phyloP scores from a whole-genome alignment of 2,113 vertebrate genomes.

The Pan paniscus region DNA sequence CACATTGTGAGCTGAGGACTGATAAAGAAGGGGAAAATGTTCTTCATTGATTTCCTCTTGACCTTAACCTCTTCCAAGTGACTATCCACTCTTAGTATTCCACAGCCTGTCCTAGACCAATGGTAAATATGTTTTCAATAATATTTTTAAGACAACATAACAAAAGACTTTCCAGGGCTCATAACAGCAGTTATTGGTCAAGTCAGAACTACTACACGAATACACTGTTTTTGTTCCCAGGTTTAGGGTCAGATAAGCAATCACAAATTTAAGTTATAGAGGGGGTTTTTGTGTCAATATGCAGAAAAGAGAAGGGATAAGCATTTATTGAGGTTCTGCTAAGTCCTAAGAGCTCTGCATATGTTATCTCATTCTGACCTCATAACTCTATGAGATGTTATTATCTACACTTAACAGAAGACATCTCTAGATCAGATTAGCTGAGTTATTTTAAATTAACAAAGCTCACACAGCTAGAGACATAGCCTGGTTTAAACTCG shows the following conservation, averaged over 20 bases:
- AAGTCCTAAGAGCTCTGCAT: background rate
- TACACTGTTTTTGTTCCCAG: background rate
- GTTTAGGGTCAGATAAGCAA: background rate
- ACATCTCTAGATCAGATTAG: background rate
- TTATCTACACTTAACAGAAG: background rate
- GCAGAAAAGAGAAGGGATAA: background rate
- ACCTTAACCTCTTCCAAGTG: background rate
- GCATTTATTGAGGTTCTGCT: background rate
- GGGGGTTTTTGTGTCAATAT: background rate
- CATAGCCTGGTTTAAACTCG: background rate
- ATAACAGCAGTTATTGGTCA: background rate
- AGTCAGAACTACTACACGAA: background rate
- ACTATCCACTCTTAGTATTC: background rate
- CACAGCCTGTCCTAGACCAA: background rate
- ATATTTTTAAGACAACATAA: background rate
- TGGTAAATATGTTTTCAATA: background rate
- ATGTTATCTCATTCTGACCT: background rate
- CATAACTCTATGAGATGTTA: background rate
- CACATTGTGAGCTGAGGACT: background rate
- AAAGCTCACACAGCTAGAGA: background rate
- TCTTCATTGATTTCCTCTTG: background rate
- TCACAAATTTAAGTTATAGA: background rate
- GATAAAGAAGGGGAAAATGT: background rate
- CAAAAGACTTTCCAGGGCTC: background rate
- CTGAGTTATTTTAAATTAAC: conserved; percentile 27